Percentiles rank a stretch among this genome's conserved stretches.
phyloP scores from a whole-genome alignment of 1,140 invertebrate species.

The Bombyx mori region ASM3026992v2 NC_085116.1:16324001-16324500 shows the following conservation, averaged over 20 bases:
- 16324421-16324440: too few relatives aligned
- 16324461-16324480: too few relatives aligned
- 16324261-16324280: neutral
- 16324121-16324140: constrained; percentile 32
- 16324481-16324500: too few relatives aligned
- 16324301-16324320: too few relatives aligned
- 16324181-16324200: constrained; percentile 51
- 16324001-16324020: constrained; percentile 24
- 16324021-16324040: too few relatives aligned
- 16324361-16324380: too few relatives aligned
- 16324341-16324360: too few relatives aligned
- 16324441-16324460: too few relatives aligned
- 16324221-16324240: constrained; percentile 18
- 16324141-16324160: constrained; percentile 40
- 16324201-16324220: neutral
- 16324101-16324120: constrained; percentile 33
- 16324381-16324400: too few relatives aligned
- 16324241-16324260: constrained; percentile 20
- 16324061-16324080: constrained; percentile 31
- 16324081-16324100: constrained; percentile 38
- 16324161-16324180: constrained; percentile 34
- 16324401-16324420: too few relatives aligned
- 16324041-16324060: constrained; percentile 10
- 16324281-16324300: too few relatives aligned
- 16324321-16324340: too few relatives aligned